phyloP scores from a whole-genome alignment of 2,888 invertebrate genomes.

The Acanthosepion pharaonis region DNA sequence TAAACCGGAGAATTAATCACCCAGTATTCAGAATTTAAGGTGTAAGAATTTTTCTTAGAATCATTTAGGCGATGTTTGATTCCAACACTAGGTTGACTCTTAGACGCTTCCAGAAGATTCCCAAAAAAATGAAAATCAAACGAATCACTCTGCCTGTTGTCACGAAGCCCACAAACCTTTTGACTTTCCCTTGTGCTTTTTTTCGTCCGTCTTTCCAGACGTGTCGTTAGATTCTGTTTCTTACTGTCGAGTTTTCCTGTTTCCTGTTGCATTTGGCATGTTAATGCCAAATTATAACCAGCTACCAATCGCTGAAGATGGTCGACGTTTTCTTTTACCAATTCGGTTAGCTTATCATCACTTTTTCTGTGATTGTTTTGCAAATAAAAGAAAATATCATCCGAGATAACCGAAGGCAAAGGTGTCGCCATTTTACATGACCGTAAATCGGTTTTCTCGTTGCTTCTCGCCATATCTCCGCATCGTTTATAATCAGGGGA shows the following conservation, averaged over 20 bases:
- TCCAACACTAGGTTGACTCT: not conserved
- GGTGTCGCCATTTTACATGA: not conserved
- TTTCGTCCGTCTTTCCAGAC: not conserved
- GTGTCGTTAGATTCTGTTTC: not conserved
- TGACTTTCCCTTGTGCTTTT: not conserved
- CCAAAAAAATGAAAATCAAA: not conserved
- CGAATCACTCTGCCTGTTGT: not conserved
- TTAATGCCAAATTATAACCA: not conserved
- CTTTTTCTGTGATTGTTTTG: not conserved
- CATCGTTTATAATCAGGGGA: not conserved
- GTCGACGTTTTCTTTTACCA: not conserved
- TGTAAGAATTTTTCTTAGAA: not conserved
- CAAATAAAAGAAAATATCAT: not conserved
- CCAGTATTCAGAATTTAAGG: not conserved
- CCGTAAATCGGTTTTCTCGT: not conserved
- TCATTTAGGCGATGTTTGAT: not conserved
- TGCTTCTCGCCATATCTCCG: not conserved
- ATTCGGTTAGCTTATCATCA: not conserved
- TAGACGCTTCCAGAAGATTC: not conserved
- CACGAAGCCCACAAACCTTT: not conserved
- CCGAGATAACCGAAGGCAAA: not conserved
- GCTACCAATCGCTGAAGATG: not conserved
- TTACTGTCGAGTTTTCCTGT: not conserved
- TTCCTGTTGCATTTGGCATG: not conserved
- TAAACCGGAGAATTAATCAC: not conserved